A percentile compares a stretch with the other conserved stretches of the same genome.
phyloP scores from a whole-genome alignment of 35 echinoderm and acorn worm species.

The Hemicentrotus pulcherrimus region DNA sequence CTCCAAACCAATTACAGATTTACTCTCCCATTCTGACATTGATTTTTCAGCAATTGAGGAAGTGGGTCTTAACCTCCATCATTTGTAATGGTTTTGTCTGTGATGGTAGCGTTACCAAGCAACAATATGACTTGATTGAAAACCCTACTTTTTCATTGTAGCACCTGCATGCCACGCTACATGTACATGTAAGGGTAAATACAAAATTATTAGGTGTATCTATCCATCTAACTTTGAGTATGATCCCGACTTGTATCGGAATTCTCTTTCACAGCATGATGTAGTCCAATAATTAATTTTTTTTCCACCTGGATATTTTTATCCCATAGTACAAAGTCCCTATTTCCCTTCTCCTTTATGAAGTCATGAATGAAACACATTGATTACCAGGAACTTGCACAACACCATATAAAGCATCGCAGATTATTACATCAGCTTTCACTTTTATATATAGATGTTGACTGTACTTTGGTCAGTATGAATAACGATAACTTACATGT shows the following conservation, averaged over 20 bases:
- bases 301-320: not conserved
- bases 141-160: not conserved
- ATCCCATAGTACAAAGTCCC: not conserved
- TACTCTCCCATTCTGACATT: not conserved
- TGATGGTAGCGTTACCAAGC: not conserved
- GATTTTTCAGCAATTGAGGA: not conserved
- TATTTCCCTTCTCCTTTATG: no score
- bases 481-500: no score
- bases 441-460: not conserved
- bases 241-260: not conserved
- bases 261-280: not conserved
- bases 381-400: not conserved
- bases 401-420: not conserved
- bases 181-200: not conserved
- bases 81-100: not conserved
- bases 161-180: not conserved
- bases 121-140: constrained; percentile 12
- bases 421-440: not conserved
- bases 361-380: no score
- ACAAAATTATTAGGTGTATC: not conserved
- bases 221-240: no score
- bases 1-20: not conserved
- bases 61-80: not conserved
- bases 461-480: no score
- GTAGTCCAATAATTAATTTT: not conserved